These are phyloP conservation scores for Drosophila robusta DNA, from an alignment of 2,888 invertebrate genomes.

Conservation along the genomic window DNA sequence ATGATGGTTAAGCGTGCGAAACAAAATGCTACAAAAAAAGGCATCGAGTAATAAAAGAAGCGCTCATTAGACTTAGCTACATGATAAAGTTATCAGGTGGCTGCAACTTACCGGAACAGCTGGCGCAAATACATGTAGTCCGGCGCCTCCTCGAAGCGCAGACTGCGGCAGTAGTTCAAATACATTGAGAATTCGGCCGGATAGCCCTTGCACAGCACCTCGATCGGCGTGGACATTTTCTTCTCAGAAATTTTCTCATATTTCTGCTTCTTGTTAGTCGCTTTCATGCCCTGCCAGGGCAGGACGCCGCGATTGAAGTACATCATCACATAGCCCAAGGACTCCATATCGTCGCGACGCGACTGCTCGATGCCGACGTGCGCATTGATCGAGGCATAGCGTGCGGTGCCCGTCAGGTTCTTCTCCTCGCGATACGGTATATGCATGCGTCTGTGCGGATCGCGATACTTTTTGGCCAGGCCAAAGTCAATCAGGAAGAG, in stretches of 20 bases:
- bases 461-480: conserved; percentile 99
- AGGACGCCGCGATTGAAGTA: conserved; percentile 97
- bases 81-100: no score
- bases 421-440: conserved; percentile 99
- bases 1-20: conserved; percentile 99
- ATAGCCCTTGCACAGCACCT: conserved; percentile 98
- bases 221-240: conserved; percentile 99
- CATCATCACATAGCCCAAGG: conserved; percentile 99
- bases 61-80: neutral
- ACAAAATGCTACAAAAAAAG: conserved; percentile 94
- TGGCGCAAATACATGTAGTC: conserved; percentile 99
- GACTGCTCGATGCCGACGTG: conserved; percentile 99
- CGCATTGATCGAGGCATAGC: conserved; percentile 99
- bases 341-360: conserved; percentile 99
- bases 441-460: conserved; percentile 95
- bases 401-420: conserved; percentile 96
- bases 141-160: conserved; percentile 99
- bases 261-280: conserved; percentile 99
- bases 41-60: neutral
- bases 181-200: conserved; percentile 99
- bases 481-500: conserved; percentile 99
- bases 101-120: conserved; percentile 85
- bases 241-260: conserved; percentile 99
- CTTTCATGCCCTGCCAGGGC: conserved; percentile 99
- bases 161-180: conserved; percentile 99